Evolutionary conservation across 2,797 vertebrate genomes (phyloP), one percentile per base, ranked within the genome.

Genomic region (Oreonectes daqikongensis): DNA sequence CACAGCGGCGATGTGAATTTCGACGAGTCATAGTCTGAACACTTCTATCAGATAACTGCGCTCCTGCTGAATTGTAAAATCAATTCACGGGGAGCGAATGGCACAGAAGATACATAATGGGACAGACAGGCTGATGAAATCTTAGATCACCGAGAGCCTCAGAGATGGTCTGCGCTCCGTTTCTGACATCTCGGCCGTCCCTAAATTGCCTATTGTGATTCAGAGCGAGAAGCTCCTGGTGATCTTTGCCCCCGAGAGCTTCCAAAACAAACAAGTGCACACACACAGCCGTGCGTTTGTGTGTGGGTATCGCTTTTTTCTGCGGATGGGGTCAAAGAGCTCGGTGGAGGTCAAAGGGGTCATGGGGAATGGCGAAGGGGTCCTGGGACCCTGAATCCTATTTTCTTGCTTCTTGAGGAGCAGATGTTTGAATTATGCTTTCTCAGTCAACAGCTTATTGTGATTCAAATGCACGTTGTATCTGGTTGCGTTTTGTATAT

Each of bases 371-470:
- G 69, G 68, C 66, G 18, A 24, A 50, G 69, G 75, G 79, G 81
- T 83, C 84, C 84, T 86, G 84, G 83, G 83, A 84, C 79, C 65
- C 72, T 79, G 79, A 66, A 75, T 81, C 70, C 61, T 52, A 79
- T 83, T 80, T 82, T 71, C 53, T 60, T 30, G 75, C 50, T 67
- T 75, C 71, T 70, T 75, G 72, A 69, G 53, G 79, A 85, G 79
- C 84, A 85, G 82, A 81, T 82, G 79, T 83, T 83, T 59, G 50
- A 75, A 50, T 64, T 46, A 60, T 72, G 55, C 72, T 53, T 30
- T 35, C 64, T 76, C 38, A 60, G 65, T 55, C 48, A 40, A 2
- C 44, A 22, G 26, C 64, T 76, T 63, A 74, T 30, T 53, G 28
- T 61, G 22, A 63, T 61, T 74, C 67, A 24, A 53, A 61, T 81